These are phyloP conservation scores for Papilio machaon DNA, from an alignment of 1,140 invertebrate species.

Conservation along the genomic window DNA sequence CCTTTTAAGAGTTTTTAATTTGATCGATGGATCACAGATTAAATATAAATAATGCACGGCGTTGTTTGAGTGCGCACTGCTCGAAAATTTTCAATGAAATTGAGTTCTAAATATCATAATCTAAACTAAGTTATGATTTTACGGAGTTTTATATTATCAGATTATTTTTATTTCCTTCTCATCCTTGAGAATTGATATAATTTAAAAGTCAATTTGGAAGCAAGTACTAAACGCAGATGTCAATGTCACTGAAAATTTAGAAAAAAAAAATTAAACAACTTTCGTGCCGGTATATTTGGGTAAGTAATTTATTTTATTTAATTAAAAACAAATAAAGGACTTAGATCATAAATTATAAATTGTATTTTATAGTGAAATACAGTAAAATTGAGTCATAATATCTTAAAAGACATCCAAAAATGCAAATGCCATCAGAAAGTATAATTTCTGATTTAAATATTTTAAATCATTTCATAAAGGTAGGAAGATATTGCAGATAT, in stretches of 20 bases:
- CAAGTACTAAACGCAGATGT: not conserved
- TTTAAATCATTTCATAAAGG: too few relatives aligned
- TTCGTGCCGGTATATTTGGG: not conserved
- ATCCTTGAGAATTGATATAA: too few relatives aligned
- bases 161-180: not conserved
- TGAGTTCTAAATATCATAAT: too few relatives aligned
- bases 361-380: not conserved
- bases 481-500: too few relatives aligned
- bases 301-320: not conserved
- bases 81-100: too few relatives aligned
- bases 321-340: not conserved
- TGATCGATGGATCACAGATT: slow-evolving; percentile 11
- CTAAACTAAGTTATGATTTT: too few relatives aligned
- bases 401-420: too few relatives aligned
- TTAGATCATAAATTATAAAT: not conserved
- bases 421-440: too few relatives aligned
- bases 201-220: not conserved
- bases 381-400: not conserved
- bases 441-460: too few relatives aligned
- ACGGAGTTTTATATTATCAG: too few relatives aligned
- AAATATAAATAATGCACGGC: not conserved
- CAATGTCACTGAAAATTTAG: not conserved
- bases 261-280: not conserved
- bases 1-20: not conserved
- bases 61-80: too few relatives aligned